Base-by-base conservation (phyloP, 2,797 vertebrate genomes). In the Pseudochromis fuscus region DNA sequence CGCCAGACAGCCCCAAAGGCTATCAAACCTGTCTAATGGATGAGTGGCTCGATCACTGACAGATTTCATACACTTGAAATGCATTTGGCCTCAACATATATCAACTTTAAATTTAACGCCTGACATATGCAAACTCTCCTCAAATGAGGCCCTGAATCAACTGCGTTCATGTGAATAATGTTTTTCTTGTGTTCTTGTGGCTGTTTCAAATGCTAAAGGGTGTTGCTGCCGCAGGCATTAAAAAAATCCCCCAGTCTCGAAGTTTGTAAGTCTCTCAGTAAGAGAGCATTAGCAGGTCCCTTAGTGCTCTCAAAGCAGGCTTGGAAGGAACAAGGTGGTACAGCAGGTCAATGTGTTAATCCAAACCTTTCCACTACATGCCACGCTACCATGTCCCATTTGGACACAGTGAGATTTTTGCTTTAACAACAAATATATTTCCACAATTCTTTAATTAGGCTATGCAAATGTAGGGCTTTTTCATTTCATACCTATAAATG, bases 321-420 rank as follows among this genome's bases (percentile, higher is more conserved):
- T 56, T 46, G 4, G 56, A 48, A 30, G 71, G 49, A 77, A 24
- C 11, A 44, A 53, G 67, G 28, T 69, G 56, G 56, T 44, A 52
- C 68, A 60, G n/a, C 53, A 49, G 74, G 56, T 79, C 79, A 73
- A 40, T 25, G 68, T 67, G 70, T 60, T 81, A 70, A 81, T 79
- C 65, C 65, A 60, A 33, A 49, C 10, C 42, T 13, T 67, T 42
- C 50, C 9, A 59, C 24, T 5, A 48, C 28, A 68, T 4, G 65
- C 25, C 57, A 74, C 63, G 45, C 37, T 12, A 19, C 49, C 21
- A 0, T 2, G 37, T 18, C 31, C 30, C 38, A 50, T 19, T 38
- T 13, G 48, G 7, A 76, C 50, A 68, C 16, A 28, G 3, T 18
- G 18, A 25, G 37, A 12, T 33, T 51, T 37, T 38, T 33, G 24